phyloP scores from a whole-genome alignment of 2,113 vertebrate species.

The Carassius auratus region DNA sequence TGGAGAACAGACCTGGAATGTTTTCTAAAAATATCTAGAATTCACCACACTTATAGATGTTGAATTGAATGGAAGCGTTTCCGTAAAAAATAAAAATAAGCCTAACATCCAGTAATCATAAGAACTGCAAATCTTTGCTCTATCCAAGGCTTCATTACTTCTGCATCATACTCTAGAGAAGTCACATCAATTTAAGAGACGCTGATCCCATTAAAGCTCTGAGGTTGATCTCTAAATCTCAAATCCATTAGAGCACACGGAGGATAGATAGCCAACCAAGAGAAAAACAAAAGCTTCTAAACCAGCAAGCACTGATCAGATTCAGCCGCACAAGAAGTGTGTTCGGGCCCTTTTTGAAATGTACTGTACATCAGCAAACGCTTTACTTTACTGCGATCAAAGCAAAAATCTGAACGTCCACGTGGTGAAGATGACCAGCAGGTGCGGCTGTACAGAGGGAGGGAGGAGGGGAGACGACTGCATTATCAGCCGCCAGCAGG shows the following conservation, averaged over 20 bases:
- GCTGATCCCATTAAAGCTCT: slow-evolving; percentile 17
- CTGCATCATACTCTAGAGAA: slow-evolving; percentile 23
- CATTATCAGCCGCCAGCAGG: slow-evolving; percentile 70
- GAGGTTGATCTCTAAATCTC: slow-evolving; percentile 20
- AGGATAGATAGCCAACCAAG: background rate
- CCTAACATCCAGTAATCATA: background rate
- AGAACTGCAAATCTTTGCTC: background rate
- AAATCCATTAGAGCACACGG: background rate
- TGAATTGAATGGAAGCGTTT: background rate
- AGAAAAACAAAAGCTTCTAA: background rate
- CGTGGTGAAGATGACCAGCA: background rate
- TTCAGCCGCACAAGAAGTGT: background rate
- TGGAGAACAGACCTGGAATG: too few relatives aligned
- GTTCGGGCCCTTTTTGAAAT: background rate
- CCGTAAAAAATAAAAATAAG: background rate
- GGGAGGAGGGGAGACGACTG: background rate
- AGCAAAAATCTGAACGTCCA: slow-evolving; percentile 9
- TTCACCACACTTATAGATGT: background rate
- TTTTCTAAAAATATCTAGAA: background rate
- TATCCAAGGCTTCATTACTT: background rate
- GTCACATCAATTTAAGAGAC: slow-evolving; percentile 5
- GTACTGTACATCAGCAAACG: background rate
- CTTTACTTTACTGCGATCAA: background rate
- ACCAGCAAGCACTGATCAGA: background rate
- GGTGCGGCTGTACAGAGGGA: slow-evolving; percentile 22